Base-by-base conservation (phyloP, 2,113 vertebrate species). In the Syngnathoides biaculeatus region DNA sequence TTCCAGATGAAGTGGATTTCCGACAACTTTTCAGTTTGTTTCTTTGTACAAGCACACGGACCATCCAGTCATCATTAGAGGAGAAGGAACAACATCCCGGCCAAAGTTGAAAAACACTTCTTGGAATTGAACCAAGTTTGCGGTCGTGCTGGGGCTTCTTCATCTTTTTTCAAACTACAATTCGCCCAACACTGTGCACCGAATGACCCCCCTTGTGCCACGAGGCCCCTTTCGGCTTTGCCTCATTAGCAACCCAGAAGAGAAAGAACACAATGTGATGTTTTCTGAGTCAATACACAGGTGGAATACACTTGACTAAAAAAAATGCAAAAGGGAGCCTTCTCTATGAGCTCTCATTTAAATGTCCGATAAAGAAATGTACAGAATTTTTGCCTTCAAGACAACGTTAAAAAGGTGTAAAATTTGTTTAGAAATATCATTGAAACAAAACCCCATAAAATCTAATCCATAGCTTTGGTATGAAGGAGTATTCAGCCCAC, bases 11-110 rank as follows among this genome's bases (percentile, higher is more conserved):
- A 80, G 74, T 81, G n/a, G n/a, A n/a, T n/a, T n/a, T n/a, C n/a
- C n/a, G 24, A 56, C 67, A 40, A 43, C 59, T 39, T 61, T 68
- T n/a, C 30, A 53, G 71, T 75, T 74, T 67, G 52, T 78, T 85
- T 77, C 75, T 48, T 42, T 38, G 58, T 57, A 77, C 68, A 70
- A n/a, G 56, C 12, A 70, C 50, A 35, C 47, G 42, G 71, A 40
- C 68, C 61, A 67, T 72, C 78, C 65, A 69, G 79, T 30, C 77
- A 72, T 80, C 64, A 82, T 83, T 86, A 86, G 73, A 64, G 45
- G 39, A 62, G 64, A 17, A 22, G 55, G 53, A 30, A 55, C 71
- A 62, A 74, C 42, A 74, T 59, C 67, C 63, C 40, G 65, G 30
- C 55, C 1, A 8, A 70, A 77, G 65, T 64, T 64, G 42, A 56